A percentile compares a stretch with the other conserved stretches of the same genome.
phyloP scores from a whole-genome alignment of 2,888 invertebrate species.

The Eilema caniola region DNA sequence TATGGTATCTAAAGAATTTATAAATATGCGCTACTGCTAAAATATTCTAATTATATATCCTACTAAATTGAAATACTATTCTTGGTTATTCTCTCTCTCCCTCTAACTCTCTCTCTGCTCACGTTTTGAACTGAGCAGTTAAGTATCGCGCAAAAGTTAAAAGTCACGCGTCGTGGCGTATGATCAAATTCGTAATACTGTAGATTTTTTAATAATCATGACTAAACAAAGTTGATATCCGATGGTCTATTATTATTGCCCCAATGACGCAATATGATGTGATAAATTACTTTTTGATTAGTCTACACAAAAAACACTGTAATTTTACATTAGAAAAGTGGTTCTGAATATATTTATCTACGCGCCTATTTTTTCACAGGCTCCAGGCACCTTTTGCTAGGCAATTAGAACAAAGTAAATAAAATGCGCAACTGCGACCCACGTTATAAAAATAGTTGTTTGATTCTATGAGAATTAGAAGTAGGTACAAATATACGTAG shows the following conservation, averaged over 20 bases:
- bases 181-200: background rate
- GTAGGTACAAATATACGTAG: too few relatives aligned
- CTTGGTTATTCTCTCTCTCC: too few relatives aligned
- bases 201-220: background rate
- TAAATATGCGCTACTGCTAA: too few relatives aligned
- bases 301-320: background rate
- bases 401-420: background rate
- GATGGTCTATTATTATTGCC: background rate
- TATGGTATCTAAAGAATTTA: too few relatives aligned
- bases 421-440: background rate
- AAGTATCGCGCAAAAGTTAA: too few relatives aligned
- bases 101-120: too few relatives aligned
- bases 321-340: slow-evolving; percentile 1
- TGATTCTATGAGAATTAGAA: too few relatives aligned
- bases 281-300: background rate
- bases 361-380: background rate
- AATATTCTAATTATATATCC: too few relatives aligned
- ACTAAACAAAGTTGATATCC: background rate
- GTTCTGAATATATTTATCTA: background rate
- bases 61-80: too few relatives aligned
- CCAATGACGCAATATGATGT: background rate
- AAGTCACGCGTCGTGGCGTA: background rate
- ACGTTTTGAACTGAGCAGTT: too few relatives aligned
- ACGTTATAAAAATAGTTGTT: background rate
- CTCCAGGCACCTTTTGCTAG: background rate